Percentiles rank a stretch among this genome's conserved stretches.
These are phyloP conservation scores for Parauchenoglanis ngamensis DNA, from an alignment of 2,797 vertebrate genomes.

Conservation along the genomic window DNA sequence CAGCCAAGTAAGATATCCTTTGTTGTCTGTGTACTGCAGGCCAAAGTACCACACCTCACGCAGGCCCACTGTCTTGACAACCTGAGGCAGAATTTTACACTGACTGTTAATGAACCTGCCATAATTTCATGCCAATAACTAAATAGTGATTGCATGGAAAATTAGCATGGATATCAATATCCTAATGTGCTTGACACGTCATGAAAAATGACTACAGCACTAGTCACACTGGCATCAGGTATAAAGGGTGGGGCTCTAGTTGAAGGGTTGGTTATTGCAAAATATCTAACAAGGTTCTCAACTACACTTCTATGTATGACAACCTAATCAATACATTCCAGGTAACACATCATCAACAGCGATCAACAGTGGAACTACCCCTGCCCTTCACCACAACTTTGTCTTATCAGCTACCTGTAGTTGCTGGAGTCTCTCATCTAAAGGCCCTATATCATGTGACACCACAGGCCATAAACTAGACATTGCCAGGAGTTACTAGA, in stretches of 20 bases:
- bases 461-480: constrained; percentile 37
- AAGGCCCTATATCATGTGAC: constrained; percentile 30
- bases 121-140: background rate
- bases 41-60: constrained; percentile 97
- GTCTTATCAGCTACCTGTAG: constrained; percentile 38
- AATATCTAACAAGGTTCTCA: constrained; percentile 19
- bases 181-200: background rate
- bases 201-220: constrained; percentile 10
- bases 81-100: constrained; percentile 70
- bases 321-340: constrained; percentile 1
- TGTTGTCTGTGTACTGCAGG: constrained; percentile 88
- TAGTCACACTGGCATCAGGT: background rate
- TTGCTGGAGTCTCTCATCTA: constrained; percentile 19
- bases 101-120: background rate
- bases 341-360: background rate
- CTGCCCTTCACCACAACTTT: background rate
- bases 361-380: constrained; percentile 40
- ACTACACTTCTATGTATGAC: background rate
- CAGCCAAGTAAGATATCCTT: constrained; percentile 88
- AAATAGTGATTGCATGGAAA: constrained; percentile 17
- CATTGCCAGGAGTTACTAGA: constrained; percentile 36
- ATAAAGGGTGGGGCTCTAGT: constrained; percentile 31
- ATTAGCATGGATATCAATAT: constrained; percentile 4
- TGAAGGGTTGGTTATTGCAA: constrained; percentile 24
- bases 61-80: constrained; percentile 91